Base-by-base conservation (phyloP, 2,113 vertebrate genomes). In the Ctenodactylus gundi region DNA sequence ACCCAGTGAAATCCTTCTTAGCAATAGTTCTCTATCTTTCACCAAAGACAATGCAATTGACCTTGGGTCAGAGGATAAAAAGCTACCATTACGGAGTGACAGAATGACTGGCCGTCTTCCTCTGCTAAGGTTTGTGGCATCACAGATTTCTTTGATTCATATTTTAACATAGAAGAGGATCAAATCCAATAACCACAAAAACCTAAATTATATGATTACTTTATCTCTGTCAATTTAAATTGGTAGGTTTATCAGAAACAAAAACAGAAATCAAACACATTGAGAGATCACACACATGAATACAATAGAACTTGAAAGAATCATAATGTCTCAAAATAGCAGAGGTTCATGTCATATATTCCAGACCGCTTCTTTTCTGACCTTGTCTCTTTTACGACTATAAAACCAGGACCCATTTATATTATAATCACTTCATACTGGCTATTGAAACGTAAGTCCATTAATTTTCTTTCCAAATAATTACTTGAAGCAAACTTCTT, bases 1-100 rank as follows among this genome's bases (percentile, higher is more conserved):
- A 90, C 73, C 91, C 96, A 97, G 49, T 86, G 97, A 96, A 93
- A 70, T 92, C 90, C 95, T 93, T 96, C 95, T 97, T 95, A 88
- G 91, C 65, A 4, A 88, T 91, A 91, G 75, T 82, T 97, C 88
- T 96, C 96, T 49, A 84, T 65, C 81, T 98, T 97, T 98, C 92
- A 96, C 85, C 95, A 97, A 97, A 97, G 94, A 95, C 95, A 97
- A 81, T 97, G 92, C 90, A 98, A 98, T 98, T 98, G 97, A 98
- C 97, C 96, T 98, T 95, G 97, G 95, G 98, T 80, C 84, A 4
- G 77, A 96, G 88, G 90, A 97, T 97, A 98, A 98, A 98, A 96
- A 86, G 90, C 60, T 94, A 53, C 94, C 87, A 95, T 96, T 94
- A 95, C 95, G 81, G 97, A 97, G 0, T 95, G 83, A 82, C 70